Evolutionary conservation across 2,888 invertebrate genomes (phyloP), one percentile per base, ranked within the genome.

Genomic region (Mamestra brassicae): DNA sequence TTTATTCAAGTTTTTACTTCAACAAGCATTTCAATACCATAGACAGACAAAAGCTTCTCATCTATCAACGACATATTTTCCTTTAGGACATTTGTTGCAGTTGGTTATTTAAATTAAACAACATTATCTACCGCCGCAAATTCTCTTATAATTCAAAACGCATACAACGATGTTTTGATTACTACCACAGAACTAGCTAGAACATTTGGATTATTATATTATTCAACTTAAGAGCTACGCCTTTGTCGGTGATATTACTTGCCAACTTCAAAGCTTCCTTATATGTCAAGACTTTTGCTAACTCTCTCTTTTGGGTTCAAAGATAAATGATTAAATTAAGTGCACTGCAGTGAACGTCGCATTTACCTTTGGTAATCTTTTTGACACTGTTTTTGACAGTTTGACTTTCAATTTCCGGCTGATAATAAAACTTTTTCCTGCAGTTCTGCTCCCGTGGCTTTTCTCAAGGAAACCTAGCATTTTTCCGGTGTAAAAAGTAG

Each of bases 141-240:
- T 63, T 6, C 3, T 26, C 10, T 34, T 57, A 75, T 17, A n/a
- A 63, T 47, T 61, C 26, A 60, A 15, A 36, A 34, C 26, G 7
- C 63, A 55, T 52, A 38, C 8, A 60, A 47, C 36, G 13, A n/a
- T 64, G 7, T 55, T 69, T 55, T 45, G 81, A 76, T 61, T 50
- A 60, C 63, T 60, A n/a, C 50, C 17, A 17, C 47, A 57, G 61
- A 61, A 54, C 64, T 38, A 38, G 61, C 17, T 34, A 11, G 10
- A 82, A 57, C 52, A 61, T 79, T 69, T 55, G 13, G 45, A 57
- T 82, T 78, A 82, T 76, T 81, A 63, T 42, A 81, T 78, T 81
- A 76, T 78, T 82, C 34, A 82, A 77, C 69, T 78, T 45, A 69
- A 62, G 64, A 63, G 57, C 36, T 65, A 60, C 34, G 55, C 15